Percentiles rank a stretch among this genome's conserved stretches.
Evolutionary conservation across 2,797 vertebrate species (phyloP).

Genomic region (Tenualosa ilisha): DNA sequence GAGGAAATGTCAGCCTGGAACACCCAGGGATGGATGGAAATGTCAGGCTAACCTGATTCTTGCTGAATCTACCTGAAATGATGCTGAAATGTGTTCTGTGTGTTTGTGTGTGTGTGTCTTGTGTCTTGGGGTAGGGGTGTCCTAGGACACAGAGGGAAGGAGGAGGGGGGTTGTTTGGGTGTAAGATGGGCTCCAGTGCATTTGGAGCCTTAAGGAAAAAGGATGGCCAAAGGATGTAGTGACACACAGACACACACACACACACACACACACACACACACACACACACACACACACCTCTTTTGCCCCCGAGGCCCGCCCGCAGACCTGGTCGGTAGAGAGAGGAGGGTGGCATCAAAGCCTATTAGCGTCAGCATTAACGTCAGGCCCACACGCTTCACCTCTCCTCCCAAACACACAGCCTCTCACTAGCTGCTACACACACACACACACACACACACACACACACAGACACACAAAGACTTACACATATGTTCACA

Average conservation of each 20-base stretch:
- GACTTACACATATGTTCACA: not conserved
- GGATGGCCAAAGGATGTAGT: no score
- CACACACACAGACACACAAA: not conserved
- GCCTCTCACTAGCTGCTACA: not conserved
- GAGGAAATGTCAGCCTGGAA: not conserved
- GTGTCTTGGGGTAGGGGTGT: not conserved
- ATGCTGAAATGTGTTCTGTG: not conserved
- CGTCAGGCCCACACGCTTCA: slow-evolving; percentile 37
- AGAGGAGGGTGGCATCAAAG: slow-evolving; percentile 48
- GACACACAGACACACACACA: not conserved
- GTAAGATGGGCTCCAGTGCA: no score
- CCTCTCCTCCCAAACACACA: slow-evolving; percentile 23
- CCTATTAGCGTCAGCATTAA: slow-evolving; percentile 46
- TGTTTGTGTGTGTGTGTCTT: not conserved
- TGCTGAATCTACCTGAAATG: not conserved
- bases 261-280: slow-evolving; percentile 6
- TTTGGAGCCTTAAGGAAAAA: no score
- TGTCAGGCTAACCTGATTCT: not conserved
- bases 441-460: not conserved
- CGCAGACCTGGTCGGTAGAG: not conserved
- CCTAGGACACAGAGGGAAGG: no score
- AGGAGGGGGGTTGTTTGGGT: no score
- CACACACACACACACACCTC: slow-evolving; percentile 26
- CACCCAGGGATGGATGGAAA: not conserved
- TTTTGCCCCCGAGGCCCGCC: not conserved